These are phyloP conservation scores for Xiphorhynchus erythropygius DNA, from an alignment of 2,797 vertebrate genomes.

Conservation along the genomic window DNA sequence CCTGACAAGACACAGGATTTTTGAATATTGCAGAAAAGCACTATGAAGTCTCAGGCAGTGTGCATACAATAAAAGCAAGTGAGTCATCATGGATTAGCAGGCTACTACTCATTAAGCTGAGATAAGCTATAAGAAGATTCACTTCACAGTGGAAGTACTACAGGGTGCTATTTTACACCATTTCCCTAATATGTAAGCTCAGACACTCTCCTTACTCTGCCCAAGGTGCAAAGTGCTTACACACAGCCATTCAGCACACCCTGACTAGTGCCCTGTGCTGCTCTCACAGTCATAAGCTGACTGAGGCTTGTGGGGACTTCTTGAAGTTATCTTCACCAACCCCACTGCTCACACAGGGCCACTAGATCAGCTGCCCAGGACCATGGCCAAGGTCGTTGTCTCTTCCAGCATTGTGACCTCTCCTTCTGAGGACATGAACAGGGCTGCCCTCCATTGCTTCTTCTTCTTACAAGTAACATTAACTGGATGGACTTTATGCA, in stretches of 20 bases:
- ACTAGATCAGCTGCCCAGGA: not conserved
- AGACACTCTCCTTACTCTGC: not conserved
- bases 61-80: not conserved
- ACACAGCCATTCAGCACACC: not conserved
- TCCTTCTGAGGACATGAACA: not conserved
- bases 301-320: not conserved
- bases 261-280: not conserved
- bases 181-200: not conserved
- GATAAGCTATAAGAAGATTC: not conserved
- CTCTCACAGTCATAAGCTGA: not conserved
- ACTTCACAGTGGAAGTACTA: not conserved
- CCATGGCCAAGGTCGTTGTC: not conserved
- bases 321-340: not conserved
- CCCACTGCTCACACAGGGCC: not conserved
- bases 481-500: not conserved
- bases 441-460: not conserved
- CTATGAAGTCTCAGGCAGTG: not conserved
- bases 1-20: not conserved
- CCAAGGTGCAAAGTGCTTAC: not conserved
- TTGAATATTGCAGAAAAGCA: not conserved
- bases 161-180: not conserved
- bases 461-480: fast-evolving
- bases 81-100: not conserved
- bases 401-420: not conserved
- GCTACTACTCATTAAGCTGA: not conserved